These are phyloP conservation scores for Portevinia maculata DNA, from an alignment of 2,888 invertebrate species.

Conservation along the genomic window DNA sequence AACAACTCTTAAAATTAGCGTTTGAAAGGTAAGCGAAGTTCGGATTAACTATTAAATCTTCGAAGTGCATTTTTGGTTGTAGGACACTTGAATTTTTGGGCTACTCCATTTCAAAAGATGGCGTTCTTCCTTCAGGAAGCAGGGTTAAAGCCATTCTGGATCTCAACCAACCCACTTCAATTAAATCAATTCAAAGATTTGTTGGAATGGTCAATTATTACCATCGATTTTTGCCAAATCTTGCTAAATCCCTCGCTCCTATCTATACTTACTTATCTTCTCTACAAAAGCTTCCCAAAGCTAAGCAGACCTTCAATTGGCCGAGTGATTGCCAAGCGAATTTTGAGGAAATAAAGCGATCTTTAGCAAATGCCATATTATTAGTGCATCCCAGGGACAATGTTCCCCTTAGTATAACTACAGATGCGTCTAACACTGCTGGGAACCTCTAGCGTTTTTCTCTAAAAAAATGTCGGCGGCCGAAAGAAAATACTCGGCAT, in stretches of 20 bases:
- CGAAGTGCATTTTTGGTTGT: too few relatives aligned
- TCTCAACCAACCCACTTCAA: slow-evolving; percentile 9
- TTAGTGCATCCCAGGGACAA: slow-evolving; percentile 1
- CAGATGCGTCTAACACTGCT: not conserved
- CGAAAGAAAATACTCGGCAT: too few relatives aligned
- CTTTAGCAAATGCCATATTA: not conserved
- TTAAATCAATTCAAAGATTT: slow-evolving; percentile 17
- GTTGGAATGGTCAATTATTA: too few relatives aligned
- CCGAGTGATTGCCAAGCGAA: not conserved
- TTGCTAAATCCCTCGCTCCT: not conserved
- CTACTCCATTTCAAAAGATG: slow-evolving; percentile 3
- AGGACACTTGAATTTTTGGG: slow-evolving; percentile 9
- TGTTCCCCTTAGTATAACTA: not conserved
- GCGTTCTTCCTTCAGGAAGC: slow-evolving; percentile 11
- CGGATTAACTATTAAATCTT: too few relatives aligned
- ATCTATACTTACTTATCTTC: too few relatives aligned
- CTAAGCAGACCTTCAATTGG: not conserved
- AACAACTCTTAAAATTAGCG: not conserved
- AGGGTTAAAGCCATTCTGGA: slow-evolving; percentile 4
- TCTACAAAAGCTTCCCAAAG: not conserved
- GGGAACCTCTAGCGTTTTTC: too few relatives aligned
- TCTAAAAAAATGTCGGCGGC: too few relatives aligned
- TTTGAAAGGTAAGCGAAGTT: slow-evolving; percentile 7
- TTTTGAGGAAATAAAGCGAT: not conserved
- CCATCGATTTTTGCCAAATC: too few relatives aligned